phyloP scores from a whole-genome alignment of 2,888 invertebrate genomes.

The Xestia ashworthii region DNA sequence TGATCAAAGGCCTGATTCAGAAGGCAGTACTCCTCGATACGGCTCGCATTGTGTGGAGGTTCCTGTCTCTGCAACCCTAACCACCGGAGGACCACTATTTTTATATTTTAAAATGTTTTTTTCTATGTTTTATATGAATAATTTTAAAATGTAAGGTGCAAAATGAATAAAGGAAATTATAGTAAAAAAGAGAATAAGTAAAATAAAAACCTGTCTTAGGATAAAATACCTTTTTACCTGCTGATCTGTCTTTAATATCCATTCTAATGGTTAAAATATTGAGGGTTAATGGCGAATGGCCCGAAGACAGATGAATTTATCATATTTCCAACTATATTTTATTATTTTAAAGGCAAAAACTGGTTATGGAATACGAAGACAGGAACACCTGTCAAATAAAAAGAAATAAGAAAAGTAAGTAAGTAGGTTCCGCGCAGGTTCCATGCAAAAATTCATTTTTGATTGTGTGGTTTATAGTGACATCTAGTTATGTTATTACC shows the following conservation, averaged over 20 bases:
- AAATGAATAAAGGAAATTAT: too few relatives aligned
- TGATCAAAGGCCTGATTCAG: too few relatives aligned
- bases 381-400: slow-evolving; percentile 32
- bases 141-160: too few relatives aligned
- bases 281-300: slow-evolving; percentile 7
- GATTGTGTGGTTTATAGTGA: neutral
- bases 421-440: slow-evolving; percentile 29
- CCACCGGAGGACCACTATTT: too few relatives aligned
- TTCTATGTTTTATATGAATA: too few relatives aligned
- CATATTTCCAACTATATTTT: slow-evolving; percentile 24
- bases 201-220: neutral
- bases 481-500: slow-evolving; percentile 18
- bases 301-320: slow-evolving; percentile 4
- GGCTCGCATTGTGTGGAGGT: too few relatives aligned
- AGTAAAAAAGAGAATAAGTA: neutral
- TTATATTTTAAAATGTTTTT: too few relatives aligned
- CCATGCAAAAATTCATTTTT: neutral
- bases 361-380: slow-evolving; percentile 21
- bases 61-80: too few relatives aligned
- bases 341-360: neutral
- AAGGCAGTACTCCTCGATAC: too few relatives aligned
- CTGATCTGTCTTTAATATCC: slow-evolving; percentile 5
- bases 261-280: slow-evolving; percentile 15
- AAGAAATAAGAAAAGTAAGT: slow-evolving; percentile 14
- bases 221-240: slow-evolving; percentile 26